Evolutionary conservation across 2,888 invertebrate genomes (phyloP).

Genomic region (Archaeoteleia sp.): DNA sequence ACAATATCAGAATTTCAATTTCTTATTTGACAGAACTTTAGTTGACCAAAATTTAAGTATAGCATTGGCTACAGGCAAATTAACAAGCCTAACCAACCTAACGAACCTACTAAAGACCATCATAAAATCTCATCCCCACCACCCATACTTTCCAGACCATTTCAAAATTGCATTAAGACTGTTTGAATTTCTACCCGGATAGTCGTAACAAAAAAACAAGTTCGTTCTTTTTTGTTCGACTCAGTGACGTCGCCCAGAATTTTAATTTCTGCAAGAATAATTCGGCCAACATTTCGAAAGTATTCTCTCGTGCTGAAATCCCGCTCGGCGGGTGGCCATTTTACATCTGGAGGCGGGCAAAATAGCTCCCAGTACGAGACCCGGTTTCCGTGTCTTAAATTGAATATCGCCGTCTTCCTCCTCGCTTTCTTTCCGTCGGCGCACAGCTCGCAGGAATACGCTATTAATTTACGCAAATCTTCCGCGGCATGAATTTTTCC

Average conservation of each 20-base stretch:
- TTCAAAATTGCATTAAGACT: no score
- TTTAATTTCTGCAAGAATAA: constrained; percentile 27
- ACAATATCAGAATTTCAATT: no score
- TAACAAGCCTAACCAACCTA: no score
- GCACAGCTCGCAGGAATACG: constrained; percentile 45
- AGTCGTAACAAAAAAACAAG: no score
- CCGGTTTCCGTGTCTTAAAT: constrained; percentile 42
- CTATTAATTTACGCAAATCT: constrained; percentile 71
- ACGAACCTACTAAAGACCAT: no score
- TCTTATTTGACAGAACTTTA: no score
- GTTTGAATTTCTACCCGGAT: no score
- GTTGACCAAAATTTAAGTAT: no score
- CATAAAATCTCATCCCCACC: no score
- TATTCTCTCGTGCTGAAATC: constrained; percentile 5
- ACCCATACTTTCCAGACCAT: no score
- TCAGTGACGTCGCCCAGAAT: constrained; percentile 12
- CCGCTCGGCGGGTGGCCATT: constrained; percentile 28
- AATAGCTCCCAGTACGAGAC: constrained; percentile 24
- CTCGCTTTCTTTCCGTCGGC: constrained; percentile 32
- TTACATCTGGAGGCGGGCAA: constrained; percentile 19
- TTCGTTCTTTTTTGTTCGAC: background rate
- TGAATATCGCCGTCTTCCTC: constrained; percentile 40
- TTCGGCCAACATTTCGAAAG: constrained; percentile 8
- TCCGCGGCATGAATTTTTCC: constrained; percentile 67
- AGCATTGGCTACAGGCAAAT: no score